phyloP scores from a whole-genome alignment of 2,113 vertebrate species.

The Eolophus roseicapilla region DNA sequence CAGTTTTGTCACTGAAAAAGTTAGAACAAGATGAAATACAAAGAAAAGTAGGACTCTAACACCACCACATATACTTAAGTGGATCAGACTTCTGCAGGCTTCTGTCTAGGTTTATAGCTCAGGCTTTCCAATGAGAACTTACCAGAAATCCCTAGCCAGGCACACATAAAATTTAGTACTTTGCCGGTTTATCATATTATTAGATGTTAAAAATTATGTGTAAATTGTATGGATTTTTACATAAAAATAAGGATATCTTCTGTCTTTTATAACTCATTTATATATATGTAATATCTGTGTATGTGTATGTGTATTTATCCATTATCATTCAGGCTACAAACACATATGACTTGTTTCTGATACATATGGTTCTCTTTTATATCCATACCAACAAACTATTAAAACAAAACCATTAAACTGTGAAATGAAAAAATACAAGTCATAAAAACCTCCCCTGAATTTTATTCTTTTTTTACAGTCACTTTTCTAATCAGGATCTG shows the following conservation, averaged over 20 bases:
- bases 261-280: neutral
- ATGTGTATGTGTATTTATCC: neutral
- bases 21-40: neutral
- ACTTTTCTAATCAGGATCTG: neutral
- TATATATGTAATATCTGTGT: neutral
- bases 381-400: neutral
- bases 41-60: neutral
- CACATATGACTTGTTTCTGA: neutral
- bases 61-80: accelerated
- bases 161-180: neutral
- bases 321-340: neutral
- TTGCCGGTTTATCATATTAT: neutral
- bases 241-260: neutral
- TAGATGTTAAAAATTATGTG: neutral
- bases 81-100: neutral
- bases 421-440: neutral
- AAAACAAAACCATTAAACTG: neutral
- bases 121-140: neutral
- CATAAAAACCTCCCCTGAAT: neutral
- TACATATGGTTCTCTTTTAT: neutral
- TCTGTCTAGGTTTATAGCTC: neutral
- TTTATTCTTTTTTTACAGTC: neutral
- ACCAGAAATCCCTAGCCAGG: neutral
- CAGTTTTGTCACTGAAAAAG: neutral
- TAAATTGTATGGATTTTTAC: neutral